Evolutionary conservation across 2,797 vertebrate species (phyloP).

Genomic region (Meriones psammophilus): DNA sequence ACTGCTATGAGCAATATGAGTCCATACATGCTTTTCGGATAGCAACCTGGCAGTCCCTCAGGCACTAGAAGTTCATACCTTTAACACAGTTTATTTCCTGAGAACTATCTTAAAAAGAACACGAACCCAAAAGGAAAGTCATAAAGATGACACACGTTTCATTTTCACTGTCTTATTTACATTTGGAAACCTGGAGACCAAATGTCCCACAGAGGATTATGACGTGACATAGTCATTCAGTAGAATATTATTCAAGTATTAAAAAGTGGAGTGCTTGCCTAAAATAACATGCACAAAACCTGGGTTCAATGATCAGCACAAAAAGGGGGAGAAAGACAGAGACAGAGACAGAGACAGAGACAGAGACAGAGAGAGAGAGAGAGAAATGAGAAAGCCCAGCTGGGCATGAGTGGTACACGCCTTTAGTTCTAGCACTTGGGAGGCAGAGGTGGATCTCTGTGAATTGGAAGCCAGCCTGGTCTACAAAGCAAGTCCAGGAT

Average conservation of each 20-base stretch:
- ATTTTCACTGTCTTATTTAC: conserved; percentile 56
- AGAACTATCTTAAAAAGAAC: conserved; percentile 41
- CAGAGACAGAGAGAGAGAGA: background rate
- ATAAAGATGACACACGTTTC: conserved; percentile 1
- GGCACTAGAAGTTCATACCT: conserved; percentile 15
- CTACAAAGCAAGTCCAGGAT: too few relatives aligned
- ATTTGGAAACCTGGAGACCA: conserved; percentile 23
- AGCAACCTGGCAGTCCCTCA: background rate
- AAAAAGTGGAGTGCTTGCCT: background rate
- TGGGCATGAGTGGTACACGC: too few relatives aligned
- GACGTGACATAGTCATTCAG: background rate
- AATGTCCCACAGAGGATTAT: conserved; percentile 5
- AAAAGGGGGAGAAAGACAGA: rapidly evolving
- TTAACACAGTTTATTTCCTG: conserved; percentile 42
- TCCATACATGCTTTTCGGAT: conserved; percentile 25
- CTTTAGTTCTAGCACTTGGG: too few relatives aligned
- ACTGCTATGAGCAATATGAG: background rate
- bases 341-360: rapidly evolving
- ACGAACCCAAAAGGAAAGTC: conserved; percentile 38
- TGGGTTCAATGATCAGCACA: background rate
- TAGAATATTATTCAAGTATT: conserved; percentile 11
- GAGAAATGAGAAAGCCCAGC: background rate
- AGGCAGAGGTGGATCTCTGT: too few relatives aligned
- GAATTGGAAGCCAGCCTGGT: too few relatives aligned
- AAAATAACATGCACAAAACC: background rate